phyloP scores from a whole-genome alignment of 1,140 invertebrate genomes.

The Penaeus chinensis region DNA sequence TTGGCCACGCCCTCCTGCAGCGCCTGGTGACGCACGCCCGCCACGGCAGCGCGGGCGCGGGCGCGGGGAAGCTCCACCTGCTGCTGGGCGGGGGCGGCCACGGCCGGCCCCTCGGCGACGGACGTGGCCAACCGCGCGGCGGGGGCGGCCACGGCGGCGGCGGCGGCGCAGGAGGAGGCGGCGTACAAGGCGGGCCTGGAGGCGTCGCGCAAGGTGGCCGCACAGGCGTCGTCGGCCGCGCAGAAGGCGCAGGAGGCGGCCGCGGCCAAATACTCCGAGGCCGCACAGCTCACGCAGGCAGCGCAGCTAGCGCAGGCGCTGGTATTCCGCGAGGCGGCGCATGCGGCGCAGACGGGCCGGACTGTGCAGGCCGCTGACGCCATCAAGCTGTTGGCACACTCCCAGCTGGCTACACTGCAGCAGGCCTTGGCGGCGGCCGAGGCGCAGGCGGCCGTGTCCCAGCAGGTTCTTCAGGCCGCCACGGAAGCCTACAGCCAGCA shows the following conservation, averaged over 20 bases:
- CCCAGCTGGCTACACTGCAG: slow-evolving; percentile 51
- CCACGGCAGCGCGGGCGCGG: not conserved
- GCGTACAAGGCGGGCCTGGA: slow-evolving; percentile 46
- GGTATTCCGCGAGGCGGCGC: slow-evolving; percentile 49
- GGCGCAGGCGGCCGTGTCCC: slow-evolving; percentile 51
- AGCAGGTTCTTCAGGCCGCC: slow-evolving; percentile 51
- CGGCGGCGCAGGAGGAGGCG: slow-evolving; percentile 52
- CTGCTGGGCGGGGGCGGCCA: slow-evolving; percentile 4
- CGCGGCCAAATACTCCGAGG: slow-evolving; percentile 47
- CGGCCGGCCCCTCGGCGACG: slow-evolving; percentile 31
- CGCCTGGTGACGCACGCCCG: not conserved
- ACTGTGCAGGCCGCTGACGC: slow-evolving; percentile 55
- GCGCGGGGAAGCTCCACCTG: not conserved
- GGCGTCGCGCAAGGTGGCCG: slow-evolving; percentile 51
- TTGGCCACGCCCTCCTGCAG: slow-evolving; percentile 3
- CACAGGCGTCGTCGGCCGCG: slow-evolving; percentile 50
- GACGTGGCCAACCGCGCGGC: slow-evolving; percentile 57
- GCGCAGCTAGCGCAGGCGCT: slow-evolving; percentile 54
- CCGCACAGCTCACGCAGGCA: slow-evolving; percentile 57
- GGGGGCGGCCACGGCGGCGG: slow-evolving; percentile 49
- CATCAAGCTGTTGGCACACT: slow-evolving; percentile 48
- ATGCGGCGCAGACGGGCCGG: slow-evolving; percentile 35
- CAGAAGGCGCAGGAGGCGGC: slow-evolving; percentile 58
- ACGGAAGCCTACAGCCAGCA: slow-evolving; percentile 44
- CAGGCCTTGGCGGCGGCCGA: slow-evolving; percentile 55